These are phyloP conservation scores for Sipunculus nudus DNA, from an alignment of 2,888 invertebrate genomes.

Conservation along the genomic window DNA sequence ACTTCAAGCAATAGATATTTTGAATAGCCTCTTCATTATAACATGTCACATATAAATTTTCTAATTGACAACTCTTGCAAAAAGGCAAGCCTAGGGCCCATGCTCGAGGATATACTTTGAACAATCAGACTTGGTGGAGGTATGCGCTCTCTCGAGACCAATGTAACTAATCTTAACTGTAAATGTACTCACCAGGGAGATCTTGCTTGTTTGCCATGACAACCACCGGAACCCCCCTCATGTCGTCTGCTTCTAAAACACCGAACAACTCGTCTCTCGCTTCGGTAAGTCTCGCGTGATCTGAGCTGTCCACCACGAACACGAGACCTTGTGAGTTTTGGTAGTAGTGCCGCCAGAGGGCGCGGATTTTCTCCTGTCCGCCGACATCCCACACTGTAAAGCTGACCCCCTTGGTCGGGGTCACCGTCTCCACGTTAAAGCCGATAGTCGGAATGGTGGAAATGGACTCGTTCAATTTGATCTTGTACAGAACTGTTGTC, in stretches of 20 bases:
- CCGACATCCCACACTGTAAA: conserved; percentile 67
- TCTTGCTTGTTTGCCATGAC: conserved; percentile 66
- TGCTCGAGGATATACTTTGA: no score
- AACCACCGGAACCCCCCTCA: conserved; percentile 62
- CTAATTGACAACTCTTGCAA: no score
- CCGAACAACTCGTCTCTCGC: conserved; percentile 55
- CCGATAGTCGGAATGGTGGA: conserved; percentile 64
- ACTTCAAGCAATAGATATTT: no score
- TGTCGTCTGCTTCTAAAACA: conserved; percentile 52
- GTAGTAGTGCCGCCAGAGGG: conserved; percentile 63
- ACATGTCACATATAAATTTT: no score
- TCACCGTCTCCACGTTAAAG: conserved; percentile 64
- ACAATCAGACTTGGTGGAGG: no score
- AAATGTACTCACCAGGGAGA: conserved; percentile 54
- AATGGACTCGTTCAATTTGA: conserved; percentile 62
- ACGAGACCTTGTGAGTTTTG: conserved; percentile 57
- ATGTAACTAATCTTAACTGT: no score
- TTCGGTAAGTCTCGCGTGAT: conserved; percentile 53
- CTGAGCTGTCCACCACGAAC: conserved; percentile 63
- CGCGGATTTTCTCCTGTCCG: conserved; percentile 61
- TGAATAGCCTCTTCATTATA: no score
- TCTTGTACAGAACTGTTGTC: conserved; percentile 64
- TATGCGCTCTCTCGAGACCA: no score
- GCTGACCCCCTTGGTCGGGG: conserved; percentile 54
- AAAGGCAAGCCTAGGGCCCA: no score